A percentile compares a stretch with the other conserved stretches of the same genome.
Evolutionary conservation across 2,797 vertebrate genomes (phyloP).

Genomic region (Crax fasciolata): DNA sequence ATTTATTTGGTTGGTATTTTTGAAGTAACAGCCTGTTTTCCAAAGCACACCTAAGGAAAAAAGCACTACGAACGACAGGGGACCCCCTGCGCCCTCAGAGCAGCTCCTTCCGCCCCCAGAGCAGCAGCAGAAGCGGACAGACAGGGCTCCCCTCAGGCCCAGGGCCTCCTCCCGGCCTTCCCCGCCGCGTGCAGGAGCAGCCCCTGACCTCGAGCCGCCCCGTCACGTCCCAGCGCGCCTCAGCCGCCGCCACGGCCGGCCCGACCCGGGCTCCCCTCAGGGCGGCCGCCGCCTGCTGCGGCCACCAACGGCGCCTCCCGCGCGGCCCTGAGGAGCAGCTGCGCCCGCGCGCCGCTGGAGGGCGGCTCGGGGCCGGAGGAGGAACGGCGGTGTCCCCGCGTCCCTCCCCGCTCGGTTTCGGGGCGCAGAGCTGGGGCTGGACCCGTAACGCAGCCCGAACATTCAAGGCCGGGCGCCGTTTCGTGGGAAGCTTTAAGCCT

Average conservation of each 20-base stretch:
- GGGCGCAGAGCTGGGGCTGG: not conserved
- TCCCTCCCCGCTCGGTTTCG: no score
- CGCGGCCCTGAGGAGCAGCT: not conserved
- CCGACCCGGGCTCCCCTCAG: not conserved
- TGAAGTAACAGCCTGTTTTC: not conserved
- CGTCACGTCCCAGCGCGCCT: not conserved
- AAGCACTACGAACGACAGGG: not conserved
- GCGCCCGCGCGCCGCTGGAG: not conserved
- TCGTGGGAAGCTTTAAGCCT: not conserved
- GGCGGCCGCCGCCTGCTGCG: not conserved
- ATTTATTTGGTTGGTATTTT: no score
- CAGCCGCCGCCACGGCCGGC: no score
- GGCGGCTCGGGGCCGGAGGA: not conserved
- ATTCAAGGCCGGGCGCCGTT: not conserved
- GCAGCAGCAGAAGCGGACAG: not conserved
- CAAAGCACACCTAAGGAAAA: not conserved
- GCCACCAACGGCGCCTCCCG: not conserved
- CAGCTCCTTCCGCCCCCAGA: not conserved
- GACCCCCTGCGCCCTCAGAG: not conserved
- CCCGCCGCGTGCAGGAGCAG: not conserved
- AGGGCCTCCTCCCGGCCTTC: not conserved
- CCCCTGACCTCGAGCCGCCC: not conserved
- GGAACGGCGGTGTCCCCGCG: no score
- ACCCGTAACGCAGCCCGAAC: accelerated
- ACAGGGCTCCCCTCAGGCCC: not conserved